Evolutionary conservation across 2,797 vertebrate genomes (phyloP), one percentile per base, ranked within the genome.

Genomic region (Halcyon badia): DNA sequence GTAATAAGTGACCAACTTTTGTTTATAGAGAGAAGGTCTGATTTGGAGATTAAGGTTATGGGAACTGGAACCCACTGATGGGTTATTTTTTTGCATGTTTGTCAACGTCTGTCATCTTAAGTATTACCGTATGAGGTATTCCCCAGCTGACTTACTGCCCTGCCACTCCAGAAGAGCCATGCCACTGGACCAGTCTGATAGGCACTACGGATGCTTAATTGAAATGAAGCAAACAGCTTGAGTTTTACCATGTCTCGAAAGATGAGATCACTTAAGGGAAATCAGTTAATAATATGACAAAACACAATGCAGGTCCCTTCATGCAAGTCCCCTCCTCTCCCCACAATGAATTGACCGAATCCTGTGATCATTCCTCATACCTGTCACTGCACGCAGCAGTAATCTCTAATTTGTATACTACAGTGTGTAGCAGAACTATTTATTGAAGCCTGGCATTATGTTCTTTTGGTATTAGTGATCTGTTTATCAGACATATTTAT

Each of bases 401-500:
- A 76, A 72, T 81, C 58, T 92, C 80, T 89, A 88, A 83, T 84
- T 91, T n/a, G 30, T 73, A 30, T 26, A 58, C 66, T 72, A 72
- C 76, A 71, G 75, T 79, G 51, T 28, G 60, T 31, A 91, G 89
- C 86, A 83, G 65, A 91, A 88, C 83, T 93, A 56, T 93, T 91
- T 94, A 70, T 42, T 83, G 90, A 85, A 71, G 73, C 71, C 68
- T 81, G 82, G 48, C 41, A 69, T 94, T 94, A 51, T 79, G 16
- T 87, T 79, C 61, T 90, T 96, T 88, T 0, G 0, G 69, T 83
- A 76, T 92, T 91, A 83, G 92, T 69, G 96, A 71, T 93, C 83
- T 93, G 87, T 94, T 94, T 94, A 94, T 94, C 94, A 95, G 91
- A 85, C 60, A 56, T 86, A 76, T 85, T 95, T 96, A 92, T 96